Conservation (phyloP, 2,797 vertebrate species). For the Limosa lapponica region DNA sequence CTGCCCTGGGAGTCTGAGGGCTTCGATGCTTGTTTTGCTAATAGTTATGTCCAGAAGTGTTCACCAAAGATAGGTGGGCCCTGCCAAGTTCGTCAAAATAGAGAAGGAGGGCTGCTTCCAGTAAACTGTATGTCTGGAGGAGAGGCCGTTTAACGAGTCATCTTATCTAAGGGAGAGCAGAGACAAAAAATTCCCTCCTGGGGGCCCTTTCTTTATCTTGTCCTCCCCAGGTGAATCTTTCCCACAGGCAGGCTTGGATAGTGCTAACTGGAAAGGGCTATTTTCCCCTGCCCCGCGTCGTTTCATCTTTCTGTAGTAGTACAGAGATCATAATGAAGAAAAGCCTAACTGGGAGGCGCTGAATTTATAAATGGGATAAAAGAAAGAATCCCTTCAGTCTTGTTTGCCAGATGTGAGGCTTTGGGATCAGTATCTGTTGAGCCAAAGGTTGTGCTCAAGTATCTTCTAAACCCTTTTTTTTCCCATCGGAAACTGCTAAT, state of each 20-base stretch:
- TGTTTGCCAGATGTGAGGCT: background rate
- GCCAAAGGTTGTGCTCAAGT: background rate
- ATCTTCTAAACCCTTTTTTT: background rate
- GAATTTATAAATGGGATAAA: background rate
- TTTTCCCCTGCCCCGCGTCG: accelerated
- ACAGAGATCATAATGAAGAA: background rate
- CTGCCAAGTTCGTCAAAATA: background rate
- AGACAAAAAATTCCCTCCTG: conserved; percentile 18
- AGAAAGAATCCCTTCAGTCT: background rate
- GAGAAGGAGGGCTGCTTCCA: background rate
- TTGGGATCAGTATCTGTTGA: background rate
- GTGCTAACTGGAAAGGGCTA: conserved; percentile 10
- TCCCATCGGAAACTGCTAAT: background rate
- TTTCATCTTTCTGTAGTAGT: background rate
- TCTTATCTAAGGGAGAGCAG: conserved; percentile 47
- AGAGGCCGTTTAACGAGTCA: conserved; percentile 5
- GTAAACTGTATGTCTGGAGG: background rate
- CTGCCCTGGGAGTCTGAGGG: background rate
- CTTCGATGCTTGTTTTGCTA: background rate
- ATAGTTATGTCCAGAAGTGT: background rate
- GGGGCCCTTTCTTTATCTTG: conserved; percentile 21
- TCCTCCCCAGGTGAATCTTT: conserved; percentile 22
- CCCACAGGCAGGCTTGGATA: background rate
- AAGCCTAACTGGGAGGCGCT: background rate
- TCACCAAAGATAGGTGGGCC: conserved; percentile 12